Base-by-base conservation (phyloP, 2,797 vertebrate species). In the Corythornis leucogaster region DNA sequence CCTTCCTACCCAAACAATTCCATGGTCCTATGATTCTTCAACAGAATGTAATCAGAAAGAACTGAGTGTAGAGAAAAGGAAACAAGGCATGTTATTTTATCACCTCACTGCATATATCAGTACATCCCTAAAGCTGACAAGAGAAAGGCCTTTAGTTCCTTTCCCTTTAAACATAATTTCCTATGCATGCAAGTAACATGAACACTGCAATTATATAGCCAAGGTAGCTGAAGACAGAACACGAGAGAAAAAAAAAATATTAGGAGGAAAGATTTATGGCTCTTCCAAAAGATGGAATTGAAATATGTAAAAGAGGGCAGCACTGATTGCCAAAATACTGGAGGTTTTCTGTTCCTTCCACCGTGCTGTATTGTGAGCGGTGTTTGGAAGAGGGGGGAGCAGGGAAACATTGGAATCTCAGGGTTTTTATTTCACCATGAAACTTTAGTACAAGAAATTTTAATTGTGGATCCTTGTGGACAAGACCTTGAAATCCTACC, bases 391-490 rank as follows among this genome's bases (percentile, higher is more conserved):
- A 2, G 4, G 35, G 40, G n/a, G 25, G 58, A 57, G 68, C 0
- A 11, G 75, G 59, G 53, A 91, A 82, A 82, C 59, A 0, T 59
- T 95, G 95, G 94, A 93, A 96, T 95, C 92, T 91, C 80, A 55
- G 95, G 88, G 92, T 28, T 95, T 97, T 96, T 53, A 92, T 96
- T 97, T 94, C 96, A 96, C 92, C 77, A 8, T 95, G 97, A 97
- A 97, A 97, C 96, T 93, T 94, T 95, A 97, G 96, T 85, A 94
- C 80, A 12, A 97, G 96, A 95, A 95, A 97, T 97, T 97, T 97
- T 96, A 97, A 97, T 97, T 97, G 95, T 96, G 95, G 93, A 96
- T 96, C 94, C 94, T 97, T 96, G 96, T 83, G 94, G 96, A 97
- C 95, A 95, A 95, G 94, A 96, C 94, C 96, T 92, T 96, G 96